Conservation (phyloP, 2,113 vertebrate genomes). For the Ictalurus punctatus region DNA sequence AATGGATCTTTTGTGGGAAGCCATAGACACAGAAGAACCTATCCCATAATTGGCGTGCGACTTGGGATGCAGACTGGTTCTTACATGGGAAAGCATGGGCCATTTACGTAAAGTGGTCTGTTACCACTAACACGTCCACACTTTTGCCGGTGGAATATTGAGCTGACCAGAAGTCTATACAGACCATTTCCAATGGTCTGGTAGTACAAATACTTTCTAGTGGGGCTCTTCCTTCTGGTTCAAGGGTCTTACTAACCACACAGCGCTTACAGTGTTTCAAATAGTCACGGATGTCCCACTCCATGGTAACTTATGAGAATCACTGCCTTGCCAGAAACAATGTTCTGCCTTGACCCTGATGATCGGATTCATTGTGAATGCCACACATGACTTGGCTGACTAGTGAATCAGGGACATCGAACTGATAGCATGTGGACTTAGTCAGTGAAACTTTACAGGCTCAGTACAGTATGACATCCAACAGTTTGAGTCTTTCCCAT, state of each 20-base stretch:
- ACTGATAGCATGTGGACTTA: too few relatives aligned
- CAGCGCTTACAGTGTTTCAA: not conserved
- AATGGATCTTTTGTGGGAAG: not conserved
- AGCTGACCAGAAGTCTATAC: not conserved
- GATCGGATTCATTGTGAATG: not conserved
- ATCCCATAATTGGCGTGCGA: not conserved
- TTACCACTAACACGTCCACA: not conserved
- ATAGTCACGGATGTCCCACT: too few relatives aligned
- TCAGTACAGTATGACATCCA: too few relatives aligned
- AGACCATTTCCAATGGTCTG: not conserved
- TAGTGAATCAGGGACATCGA: too few relatives aligned
- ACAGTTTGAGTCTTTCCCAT: too few relatives aligned
- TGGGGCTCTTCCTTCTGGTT: not conserved
- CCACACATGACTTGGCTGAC: too few relatives aligned
- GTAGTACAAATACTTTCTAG: not conserved
- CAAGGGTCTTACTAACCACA: not conserved
- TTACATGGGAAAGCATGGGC: not conserved
- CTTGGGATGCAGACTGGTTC: not conserved
- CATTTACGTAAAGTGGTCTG: conserved; percentile 13
- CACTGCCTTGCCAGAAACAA: not conserved
- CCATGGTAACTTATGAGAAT: too few relatives aligned
- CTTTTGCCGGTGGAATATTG: not conserved
- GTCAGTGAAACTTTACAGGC: too few relatives aligned
- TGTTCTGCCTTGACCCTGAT: not conserved
- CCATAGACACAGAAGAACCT: not conserved